Evolutionary conservation across 1,140 invertebrate genomes (phyloP), one percentile per base, ranked within the genome.

Genomic region (Saccostrea cuccullata): DNA sequence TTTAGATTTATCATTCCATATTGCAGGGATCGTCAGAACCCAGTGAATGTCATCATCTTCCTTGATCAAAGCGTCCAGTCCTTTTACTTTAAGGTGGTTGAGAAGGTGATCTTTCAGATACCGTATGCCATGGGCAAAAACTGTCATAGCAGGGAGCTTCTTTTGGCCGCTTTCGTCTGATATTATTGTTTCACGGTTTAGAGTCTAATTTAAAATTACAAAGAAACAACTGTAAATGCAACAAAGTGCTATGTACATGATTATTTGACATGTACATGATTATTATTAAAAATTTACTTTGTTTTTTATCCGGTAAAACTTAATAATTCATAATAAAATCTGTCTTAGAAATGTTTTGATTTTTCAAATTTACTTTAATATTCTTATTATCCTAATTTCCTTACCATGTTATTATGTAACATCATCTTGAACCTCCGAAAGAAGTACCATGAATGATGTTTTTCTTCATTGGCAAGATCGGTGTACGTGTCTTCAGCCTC

Each of bases 391-490:
- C 26, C 26, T 15, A 30, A 36, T 55, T 83, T 55, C 40, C 55
- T 23, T 64, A 64, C 84, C 84, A 56, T 85, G 13, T 85, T 64
- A 17, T 56, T 26, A 90, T 96, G 96, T 11, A 96, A 91, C 55
- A 94, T 92, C 96, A 96, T 96, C 92, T 96, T 96, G 92, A 96
- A 96, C 90, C 96, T 96, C 88, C 96, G 96, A 92, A 96, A 96
- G 91, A 96, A 96, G 17, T 96, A 92, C 96, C 96, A 96, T n/a
- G 92, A 93, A 73, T 93, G 92, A 6, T 96, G 95, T 86, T 96
- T 95, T 47, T 95, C 92, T 13, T 95, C 92, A 67, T 56, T 56
- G 15, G 95, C 95, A 56, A 96, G 92, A 91, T 96, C 95, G 87
- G 96, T 96, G 92, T 95, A 96, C 86, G 92, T 94, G 89, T 96